Conservation (phyloP, 2,113 vertebrate species). For the Catharus fuscescens region DNA sequence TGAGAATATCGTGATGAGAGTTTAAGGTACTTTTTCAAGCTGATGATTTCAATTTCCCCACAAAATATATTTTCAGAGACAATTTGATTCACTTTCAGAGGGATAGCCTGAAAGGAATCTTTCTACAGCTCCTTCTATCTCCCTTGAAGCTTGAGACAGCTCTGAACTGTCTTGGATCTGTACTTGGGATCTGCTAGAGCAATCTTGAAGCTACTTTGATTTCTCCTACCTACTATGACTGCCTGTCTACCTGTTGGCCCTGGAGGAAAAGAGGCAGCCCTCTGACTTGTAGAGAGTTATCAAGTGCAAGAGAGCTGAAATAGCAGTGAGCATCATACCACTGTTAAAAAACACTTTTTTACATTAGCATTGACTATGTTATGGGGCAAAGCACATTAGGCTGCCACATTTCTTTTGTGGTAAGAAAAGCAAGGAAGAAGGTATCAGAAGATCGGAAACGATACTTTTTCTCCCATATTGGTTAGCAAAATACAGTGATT, state of each 20-base stretch:
- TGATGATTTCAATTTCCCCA: neutral
- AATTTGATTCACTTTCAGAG: neutral
- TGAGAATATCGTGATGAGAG: neutral
- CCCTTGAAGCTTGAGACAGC: neutral
- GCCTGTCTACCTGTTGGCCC: accelerated
- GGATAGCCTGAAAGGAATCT: neutral
- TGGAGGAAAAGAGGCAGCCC: neutral
- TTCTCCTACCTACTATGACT: neutral
- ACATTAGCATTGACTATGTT: neutral
- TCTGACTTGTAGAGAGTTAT: neutral
- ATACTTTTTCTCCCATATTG: neutral
- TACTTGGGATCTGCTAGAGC: neutral
- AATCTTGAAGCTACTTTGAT: neutral
- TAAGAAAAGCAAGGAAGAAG: neutral
- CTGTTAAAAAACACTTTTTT: neutral
- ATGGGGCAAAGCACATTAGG: neutral
- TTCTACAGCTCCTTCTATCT: neutral
- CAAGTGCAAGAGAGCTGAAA: neutral
- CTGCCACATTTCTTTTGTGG: neutral
- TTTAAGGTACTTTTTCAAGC: neutral
- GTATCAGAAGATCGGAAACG: neutral
- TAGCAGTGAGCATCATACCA: neutral
- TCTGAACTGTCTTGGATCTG: neutral
- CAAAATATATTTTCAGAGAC: neutral
- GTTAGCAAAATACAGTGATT: neutral